Conservation (phyloP, 2,113 vertebrate species). For the Dipodomys merriami region DNA sequence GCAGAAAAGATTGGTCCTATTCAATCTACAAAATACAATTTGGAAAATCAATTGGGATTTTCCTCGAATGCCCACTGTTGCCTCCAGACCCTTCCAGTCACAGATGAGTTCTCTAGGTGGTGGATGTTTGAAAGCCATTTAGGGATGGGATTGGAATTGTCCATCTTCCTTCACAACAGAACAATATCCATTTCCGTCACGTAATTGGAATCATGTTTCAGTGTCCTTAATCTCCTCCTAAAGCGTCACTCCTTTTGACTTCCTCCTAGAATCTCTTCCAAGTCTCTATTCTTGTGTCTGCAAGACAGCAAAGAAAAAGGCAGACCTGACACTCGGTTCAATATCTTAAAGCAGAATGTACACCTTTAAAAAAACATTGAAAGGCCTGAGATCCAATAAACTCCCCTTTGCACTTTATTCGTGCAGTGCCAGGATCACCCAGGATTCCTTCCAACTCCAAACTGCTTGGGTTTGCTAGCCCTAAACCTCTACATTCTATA, state of each 20-base stretch:
- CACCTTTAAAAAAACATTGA: not conserved
- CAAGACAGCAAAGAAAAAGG: not conserved
- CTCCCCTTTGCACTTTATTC: not conserved
- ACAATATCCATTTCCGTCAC: not conserved
- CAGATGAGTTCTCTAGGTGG: not conserved
- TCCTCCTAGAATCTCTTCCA: constrained; percentile 3
- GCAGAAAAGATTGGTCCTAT: not conserved
- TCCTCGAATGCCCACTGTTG: not conserved
- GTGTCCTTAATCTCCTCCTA: constrained; percentile 9
- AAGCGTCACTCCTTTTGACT: not conserved
- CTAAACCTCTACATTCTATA: not conserved
- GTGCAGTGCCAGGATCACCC: accelerated
- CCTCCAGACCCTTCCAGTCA: not conserved
- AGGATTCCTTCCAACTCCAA: not conserved
- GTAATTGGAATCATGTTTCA: not conserved
- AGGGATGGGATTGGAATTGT: not conserved
- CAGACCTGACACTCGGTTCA: not conserved
- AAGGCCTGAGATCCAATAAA: not conserved
- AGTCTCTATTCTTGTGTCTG: not conserved
- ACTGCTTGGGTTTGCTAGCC: not conserved
- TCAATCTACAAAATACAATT: not conserved
- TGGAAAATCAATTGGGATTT: not conserved
- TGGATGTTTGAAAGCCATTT: not conserved
- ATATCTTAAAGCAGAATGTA: not conserved
- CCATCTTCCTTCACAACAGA: not conserved